Evolutionary conservation across 2,113 vertebrate species (phyloP).

Genomic region (Proterorhinus semilunaris): DNA sequence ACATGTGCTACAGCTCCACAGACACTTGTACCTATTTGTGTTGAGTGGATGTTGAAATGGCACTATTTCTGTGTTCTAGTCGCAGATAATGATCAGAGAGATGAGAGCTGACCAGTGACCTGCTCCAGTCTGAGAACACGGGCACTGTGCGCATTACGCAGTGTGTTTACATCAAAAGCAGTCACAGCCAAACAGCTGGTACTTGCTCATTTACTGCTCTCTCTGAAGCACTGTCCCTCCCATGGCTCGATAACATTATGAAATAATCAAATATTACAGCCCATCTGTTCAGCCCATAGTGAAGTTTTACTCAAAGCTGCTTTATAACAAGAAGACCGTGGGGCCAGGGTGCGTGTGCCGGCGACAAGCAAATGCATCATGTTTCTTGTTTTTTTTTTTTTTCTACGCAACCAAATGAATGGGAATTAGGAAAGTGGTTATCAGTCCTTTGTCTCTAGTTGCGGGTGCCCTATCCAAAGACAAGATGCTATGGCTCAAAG

Average conservation of each 20-base stretch:
- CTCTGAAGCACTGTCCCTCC: slow-evolving; percentile 24
- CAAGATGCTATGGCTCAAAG: too few species aligned
- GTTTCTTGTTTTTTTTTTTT: too few species aligned
- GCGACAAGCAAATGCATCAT: too few species aligned
- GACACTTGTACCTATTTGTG: slow-evolving; percentile 11
- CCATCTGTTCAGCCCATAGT: slow-evolving; percentile 50
- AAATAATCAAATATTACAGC: slow-evolving; percentile 34
- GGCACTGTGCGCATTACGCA: background rate
- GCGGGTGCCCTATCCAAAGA: too few species aligned
- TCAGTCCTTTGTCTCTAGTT: too few species aligned
- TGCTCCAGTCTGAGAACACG: background rate
- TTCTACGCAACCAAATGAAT: too few species aligned
- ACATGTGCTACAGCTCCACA: slow-evolving; percentile 16
- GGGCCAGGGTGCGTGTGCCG: background rate
- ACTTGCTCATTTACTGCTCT: background rate
- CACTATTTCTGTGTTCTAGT: background rate
- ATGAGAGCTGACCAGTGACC: background rate
- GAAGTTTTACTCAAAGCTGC: slow-evolving; percentile 36
- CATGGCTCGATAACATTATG: slow-evolving; percentile 29
- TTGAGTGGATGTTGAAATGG: slow-evolving; percentile 18
- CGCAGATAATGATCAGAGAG: slow-evolving; percentile 12
- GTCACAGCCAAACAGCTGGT: slow-evolving; percentile 12
- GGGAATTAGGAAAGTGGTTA: too few species aligned
- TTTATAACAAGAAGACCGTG: slow-evolving; percentile 33
- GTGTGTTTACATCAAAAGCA: slow-evolving; percentile 7